These are phyloP conservation scores for Umimayanthus chanpuru DNA, from an alignment of 92 coral and sea anemone species.

Conservation along the genomic window DNA sequence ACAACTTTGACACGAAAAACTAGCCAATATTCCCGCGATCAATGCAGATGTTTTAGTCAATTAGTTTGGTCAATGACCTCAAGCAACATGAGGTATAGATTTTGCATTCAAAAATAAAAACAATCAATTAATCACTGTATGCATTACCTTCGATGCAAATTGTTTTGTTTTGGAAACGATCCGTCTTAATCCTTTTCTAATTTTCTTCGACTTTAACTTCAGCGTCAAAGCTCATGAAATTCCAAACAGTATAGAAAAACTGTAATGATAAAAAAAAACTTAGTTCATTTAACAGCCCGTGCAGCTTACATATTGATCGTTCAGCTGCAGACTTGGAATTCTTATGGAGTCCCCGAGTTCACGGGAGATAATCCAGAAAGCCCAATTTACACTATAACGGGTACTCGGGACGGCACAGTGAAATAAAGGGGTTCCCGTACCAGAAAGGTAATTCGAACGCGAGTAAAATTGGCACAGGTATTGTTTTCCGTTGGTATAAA, in stretches of 20 bases:
- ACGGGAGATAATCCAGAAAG: no score
- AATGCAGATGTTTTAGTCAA: neutral
- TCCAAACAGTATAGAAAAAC: no score
- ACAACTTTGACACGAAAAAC: neutral
- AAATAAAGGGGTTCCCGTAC: no score
- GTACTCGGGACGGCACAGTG: no score
- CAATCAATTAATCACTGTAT: neutral
- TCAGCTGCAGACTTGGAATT: neutral
- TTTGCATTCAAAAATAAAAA: neutral
- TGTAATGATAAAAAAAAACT: no score
- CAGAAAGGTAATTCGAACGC: no score
- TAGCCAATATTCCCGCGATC: neutral
- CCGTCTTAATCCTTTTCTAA: neutral
- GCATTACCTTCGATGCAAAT: neutral
- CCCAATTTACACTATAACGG: no score
- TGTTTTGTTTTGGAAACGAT: neutral
- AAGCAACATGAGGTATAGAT: neutral
- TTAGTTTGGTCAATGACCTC: neutral
- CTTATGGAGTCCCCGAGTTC: no score
- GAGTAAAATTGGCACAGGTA: no score
- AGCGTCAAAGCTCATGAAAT: neutral
- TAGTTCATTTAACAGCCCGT: neutral
- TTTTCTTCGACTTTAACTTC: neutral
- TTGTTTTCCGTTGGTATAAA: no score
- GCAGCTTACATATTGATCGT: neutral